Conservation (phyloP, 1,140 invertebrate genomes). For the Meteorus sp. region DNA sequence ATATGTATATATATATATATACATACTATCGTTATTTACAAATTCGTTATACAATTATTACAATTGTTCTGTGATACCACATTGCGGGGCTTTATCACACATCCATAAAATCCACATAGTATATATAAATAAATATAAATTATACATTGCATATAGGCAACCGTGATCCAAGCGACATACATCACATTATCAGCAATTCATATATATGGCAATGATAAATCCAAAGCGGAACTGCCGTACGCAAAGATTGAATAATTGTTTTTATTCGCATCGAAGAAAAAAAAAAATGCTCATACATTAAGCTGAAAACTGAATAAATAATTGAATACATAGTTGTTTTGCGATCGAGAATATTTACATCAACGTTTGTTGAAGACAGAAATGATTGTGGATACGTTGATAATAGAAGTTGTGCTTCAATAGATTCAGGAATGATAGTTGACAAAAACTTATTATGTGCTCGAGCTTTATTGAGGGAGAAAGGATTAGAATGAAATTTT, state of each 20-base stretch:
- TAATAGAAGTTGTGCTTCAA: slow-evolving; percentile 4
- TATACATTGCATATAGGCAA: background rate
- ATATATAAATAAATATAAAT: no score
- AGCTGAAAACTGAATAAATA: no score
- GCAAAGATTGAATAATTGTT: slow-evolving; percentile 11
- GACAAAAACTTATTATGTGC: background rate
- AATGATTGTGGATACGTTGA: background rate
- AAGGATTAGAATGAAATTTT: slow-evolving; percentile 16
- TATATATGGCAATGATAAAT: no score
- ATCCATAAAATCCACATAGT: no score
- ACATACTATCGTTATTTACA: no score
- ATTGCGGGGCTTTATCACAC: no score
- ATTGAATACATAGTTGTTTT: slow-evolving; percentile 1
- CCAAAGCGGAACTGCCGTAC: background rate
- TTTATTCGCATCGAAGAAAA: background rate
- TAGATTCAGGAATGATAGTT: background rate
- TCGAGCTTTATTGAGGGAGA: background rate
- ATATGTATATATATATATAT: no score
- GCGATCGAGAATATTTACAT: background rate
- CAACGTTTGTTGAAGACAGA: background rate
- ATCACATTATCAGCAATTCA: no score
- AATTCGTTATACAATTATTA: no score
- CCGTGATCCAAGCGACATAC: no score
- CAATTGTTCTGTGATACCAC: no score
- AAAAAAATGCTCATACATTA: background rate